Base-by-base conservation (phyloP, 2,888 invertebrate species). In the Vesta saturnalis region DNA sequence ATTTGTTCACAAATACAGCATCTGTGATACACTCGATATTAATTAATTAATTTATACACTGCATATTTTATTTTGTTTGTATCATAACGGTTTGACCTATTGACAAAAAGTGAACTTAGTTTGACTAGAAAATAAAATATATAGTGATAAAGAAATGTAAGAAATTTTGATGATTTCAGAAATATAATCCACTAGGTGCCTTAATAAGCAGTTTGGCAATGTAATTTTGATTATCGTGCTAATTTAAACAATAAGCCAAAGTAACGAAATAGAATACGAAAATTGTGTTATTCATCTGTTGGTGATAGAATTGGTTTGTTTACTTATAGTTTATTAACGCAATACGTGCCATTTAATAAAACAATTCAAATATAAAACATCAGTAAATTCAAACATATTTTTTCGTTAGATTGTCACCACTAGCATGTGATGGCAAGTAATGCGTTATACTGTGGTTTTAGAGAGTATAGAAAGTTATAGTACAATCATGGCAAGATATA, bases 401-500 rank as follows among this genome's bases (percentile, higher is more conserved):
- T n/a, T n/a, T n/a, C n/a, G n/a, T n/a, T n/a, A n/a, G n/a, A n/a
- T n/a, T n/a, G n/a, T n/a, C n/a, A n/a, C n/a, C n/a, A n/a, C n/a
- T n/a, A 39, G 2, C n/a, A 39, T 23, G 39, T 39, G 21, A 43
- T 63, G 47, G 49, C 47, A 61, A 56, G 57, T 66, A 61, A 61
- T 56, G 57, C 56, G 49, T 66, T 66, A 60, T 39, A 60, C 47
- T 39, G 12, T 46, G 14, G 14, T 52, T 43, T 39, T n/a, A 3
- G n/a, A 54, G 55, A 55, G 23, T 46, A 55, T 30, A 58, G 58
- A 39, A 43, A 62, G 46, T 49, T 47, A 62, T 67, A 62, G 67
- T 67, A 67, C 67, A 67, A 67, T 67, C 43, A 21, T 69, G 69
- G 65, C 62, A 69, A 69, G 67, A 59, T 46, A 58, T 21, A 54